Conservation (phyloP, 2,797 vertebrate genomes). For the Chrysocyon brachyurus region DNA sequence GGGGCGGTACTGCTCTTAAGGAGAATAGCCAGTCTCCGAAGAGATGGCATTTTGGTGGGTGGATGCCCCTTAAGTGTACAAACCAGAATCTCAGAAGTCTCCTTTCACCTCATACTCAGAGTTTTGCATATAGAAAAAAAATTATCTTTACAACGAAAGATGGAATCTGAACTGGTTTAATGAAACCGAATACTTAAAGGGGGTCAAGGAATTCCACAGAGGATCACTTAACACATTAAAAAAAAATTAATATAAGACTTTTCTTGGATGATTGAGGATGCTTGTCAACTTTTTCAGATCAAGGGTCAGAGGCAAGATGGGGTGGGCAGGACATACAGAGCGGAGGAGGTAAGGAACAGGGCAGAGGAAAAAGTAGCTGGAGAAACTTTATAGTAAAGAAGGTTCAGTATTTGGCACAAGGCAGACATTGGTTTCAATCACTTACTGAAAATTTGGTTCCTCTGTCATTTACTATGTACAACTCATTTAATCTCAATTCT, state of each 20-base stretch:
- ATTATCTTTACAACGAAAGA: neutral
- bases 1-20: slow-evolving; percentile 20
- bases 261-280: neutral
- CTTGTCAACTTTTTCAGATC: neutral
- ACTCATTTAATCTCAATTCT: slow-evolving; percentile 45
- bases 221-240: neutral
- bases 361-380: neutral
- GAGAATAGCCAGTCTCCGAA: neutral
- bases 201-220: neutral
- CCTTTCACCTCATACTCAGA: neutral
- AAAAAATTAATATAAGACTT: neutral
- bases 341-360: neutral
- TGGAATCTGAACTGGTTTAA: slow-evolving; percentile 26
- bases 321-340: neutral
- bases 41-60: neutral
- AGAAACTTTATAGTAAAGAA: neutral
- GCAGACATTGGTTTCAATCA: neutral
- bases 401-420: neutral
- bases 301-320: neutral
- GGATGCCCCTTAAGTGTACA: neutral
- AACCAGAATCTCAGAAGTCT: neutral
- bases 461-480: neutral
- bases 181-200: neutral
- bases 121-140: neutral
- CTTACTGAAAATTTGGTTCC: neutral